Evolutionary conservation across 2,888 invertebrate genomes (phyloP), one percentile per base, ranked within the genome.

Genomic region (Lacanobia oleracea): DNA sequence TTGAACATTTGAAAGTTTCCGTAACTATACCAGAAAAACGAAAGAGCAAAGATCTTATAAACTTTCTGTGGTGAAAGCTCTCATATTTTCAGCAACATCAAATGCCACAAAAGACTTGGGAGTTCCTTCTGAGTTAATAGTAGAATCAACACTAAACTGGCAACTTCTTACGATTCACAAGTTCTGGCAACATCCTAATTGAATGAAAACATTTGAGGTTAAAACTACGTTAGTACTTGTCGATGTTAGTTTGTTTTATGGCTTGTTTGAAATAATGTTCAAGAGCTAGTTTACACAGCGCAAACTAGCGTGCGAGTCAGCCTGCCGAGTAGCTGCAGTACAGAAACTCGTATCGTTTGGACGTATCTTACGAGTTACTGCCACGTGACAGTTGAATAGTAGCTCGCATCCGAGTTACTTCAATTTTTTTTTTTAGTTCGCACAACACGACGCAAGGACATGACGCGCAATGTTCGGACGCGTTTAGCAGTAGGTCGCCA

Each of bases 191-290:
- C 81, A 72, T 66, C 62, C 54, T 83, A 81, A 83, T 81, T 83
- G 76, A 80, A 81, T 72, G 81, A 83, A 83, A 81, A 83, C 76
- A 83, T 81, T 80, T 67, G 51, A 50, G 70, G 56, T 72, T 66
- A 68, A 45, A 68, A 79, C 74, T 67, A 61, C 67, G 18, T 78
- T 67, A 53, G 73, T 66, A 59, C 71, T 71, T 81, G 66, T 56
- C n/a, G 61, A 23, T 70, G 50, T 12, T 70, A 43, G 70, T 57
- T 54, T 43, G 5, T 33, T 33, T 33, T 33, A 33, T 33, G 6
- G 33, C 33, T 33, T 33, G 33, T 33, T 33, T 33, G 3, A 3
- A 33, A 33, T 33, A 33, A 6, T 6, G 33, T 33, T 33, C 6
- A 33, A 33, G 2, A 6, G 33, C 33, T 33, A 33, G 5, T 33